A percentile compares a stretch with the other conserved stretches of the same genome.
phyloP scores from a whole-genome alignment of 2,797 vertebrate genomes.

The Nothura maculosa region DNA sequence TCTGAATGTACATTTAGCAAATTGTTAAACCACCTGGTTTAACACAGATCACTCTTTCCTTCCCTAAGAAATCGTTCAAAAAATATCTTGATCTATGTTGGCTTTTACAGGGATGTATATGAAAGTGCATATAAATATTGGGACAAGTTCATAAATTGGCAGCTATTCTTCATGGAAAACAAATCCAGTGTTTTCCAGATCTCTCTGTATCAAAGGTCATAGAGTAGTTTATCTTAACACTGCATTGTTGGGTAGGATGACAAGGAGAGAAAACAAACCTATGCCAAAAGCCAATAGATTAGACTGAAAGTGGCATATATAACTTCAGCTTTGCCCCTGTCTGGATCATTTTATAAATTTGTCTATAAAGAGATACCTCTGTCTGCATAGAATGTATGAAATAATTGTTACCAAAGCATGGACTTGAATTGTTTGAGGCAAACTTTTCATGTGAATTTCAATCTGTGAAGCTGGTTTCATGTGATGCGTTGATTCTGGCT shows the following conservation, averaged over 20 bases:
- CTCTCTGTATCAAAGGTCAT: not conserved
- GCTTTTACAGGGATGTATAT: not conserved
- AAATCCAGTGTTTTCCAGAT: not conserved
- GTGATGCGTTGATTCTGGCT: not conserved
- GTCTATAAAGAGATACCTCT: accelerated
- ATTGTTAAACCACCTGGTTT: not conserved
- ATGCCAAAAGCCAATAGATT: not conserved
- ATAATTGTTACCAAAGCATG: accelerated
- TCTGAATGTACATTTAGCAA: not conserved
- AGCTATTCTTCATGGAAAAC: not conserved
- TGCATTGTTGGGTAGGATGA: not conserved
- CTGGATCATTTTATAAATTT: not conserved
- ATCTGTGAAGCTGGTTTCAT: not conserved
- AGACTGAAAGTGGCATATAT: not conserved
- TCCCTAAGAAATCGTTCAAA: not conserved
- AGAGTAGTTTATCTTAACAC: not conserved
- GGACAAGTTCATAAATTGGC: not conserved
- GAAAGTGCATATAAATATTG: not conserved
- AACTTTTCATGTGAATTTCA: not conserved
- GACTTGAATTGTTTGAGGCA: not conserved
- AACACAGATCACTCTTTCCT: not conserved
- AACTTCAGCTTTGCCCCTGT: not conserved
- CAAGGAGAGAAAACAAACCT: not conserved
- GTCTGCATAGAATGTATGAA: not conserved
- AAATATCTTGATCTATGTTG: not conserved